Evolutionary conservation across 2,888 invertebrate species (phyloP).

Genomic region (Eristalis intricaria): DNA sequence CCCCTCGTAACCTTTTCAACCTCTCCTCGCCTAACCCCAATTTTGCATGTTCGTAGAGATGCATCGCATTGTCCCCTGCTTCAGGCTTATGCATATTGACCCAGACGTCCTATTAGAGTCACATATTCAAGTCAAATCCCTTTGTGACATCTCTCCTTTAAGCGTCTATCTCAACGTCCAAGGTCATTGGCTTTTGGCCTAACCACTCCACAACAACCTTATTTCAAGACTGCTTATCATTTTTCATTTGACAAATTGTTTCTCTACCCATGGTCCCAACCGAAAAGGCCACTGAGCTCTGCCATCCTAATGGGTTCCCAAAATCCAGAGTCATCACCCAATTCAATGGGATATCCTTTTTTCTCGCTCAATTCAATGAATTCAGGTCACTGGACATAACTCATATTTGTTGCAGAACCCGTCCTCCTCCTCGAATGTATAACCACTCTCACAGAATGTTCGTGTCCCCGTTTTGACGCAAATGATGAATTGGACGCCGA

Average conservation of each 20-base stretch:
- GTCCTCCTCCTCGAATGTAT: not conserved
- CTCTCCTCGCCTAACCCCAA: too few species aligned
- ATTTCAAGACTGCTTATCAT: not conserved
- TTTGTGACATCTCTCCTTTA: not conserved
- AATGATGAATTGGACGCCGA: conserved; percentile 28
- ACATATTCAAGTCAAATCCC: not conserved
- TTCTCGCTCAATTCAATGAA: not conserved
- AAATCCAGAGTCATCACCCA: not conserved
- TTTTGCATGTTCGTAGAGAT: too few species aligned
- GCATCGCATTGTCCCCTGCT: too few species aligned
- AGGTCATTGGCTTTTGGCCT: not conserved
- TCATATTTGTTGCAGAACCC: not conserved
- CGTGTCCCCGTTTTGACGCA: conserved; percentile 7
- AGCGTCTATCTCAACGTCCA: not conserved
- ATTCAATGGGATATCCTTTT: not conserved
- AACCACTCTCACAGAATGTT: not conserved
- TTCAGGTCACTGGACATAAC: not conserved
- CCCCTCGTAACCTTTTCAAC: too few species aligned
- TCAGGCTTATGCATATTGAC: too few species aligned
- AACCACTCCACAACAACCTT: not conserved
- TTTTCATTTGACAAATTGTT: not conserved
- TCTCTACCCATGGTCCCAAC: not conserved
- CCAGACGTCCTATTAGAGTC: too few species aligned
- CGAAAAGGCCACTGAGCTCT: not conserved
- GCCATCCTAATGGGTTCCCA: not conserved